These are phyloP conservation scores for Drosophila niveifrons DNA, from an alignment of 2,888 invertebrate species.

Conservation along the genomic window DNA sequence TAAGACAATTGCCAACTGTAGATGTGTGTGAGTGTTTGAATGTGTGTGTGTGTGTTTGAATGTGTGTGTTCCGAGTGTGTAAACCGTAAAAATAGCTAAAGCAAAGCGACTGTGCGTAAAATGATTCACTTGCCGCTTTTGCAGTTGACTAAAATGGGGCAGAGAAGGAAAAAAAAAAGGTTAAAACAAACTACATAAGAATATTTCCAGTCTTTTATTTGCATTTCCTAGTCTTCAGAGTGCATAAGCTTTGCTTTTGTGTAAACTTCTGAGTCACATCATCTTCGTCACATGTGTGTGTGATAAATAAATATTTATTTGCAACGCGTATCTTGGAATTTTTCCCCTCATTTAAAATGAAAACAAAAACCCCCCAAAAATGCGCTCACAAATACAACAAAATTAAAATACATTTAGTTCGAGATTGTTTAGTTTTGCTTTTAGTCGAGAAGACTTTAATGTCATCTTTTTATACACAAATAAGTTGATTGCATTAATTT, in stretches of 20 bases:
- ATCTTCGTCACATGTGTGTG: neutral
- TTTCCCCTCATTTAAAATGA: neutral
- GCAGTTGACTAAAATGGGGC: neutral
- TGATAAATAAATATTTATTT: neutral
- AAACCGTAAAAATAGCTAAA: slow-evolving; percentile 15
- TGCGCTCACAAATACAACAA: too few species aligned
- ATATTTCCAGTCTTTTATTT: neutral
- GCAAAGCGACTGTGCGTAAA: slow-evolving; percentile 4
- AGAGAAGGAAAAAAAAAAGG: neutral
- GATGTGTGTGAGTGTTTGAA: neutral
- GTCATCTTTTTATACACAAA: too few species aligned
- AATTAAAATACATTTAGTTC: too few species aligned
- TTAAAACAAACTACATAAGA: too few species aligned
- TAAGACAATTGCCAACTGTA: slow-evolving; percentile 29
- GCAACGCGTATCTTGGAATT: neutral
- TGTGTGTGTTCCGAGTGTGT: neutral
- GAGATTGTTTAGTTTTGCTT: too few species aligned
- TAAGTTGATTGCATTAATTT: too few species aligned
- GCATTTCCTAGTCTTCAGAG: neutral
- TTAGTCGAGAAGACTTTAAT: too few species aligned
- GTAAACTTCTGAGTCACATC: neutral
- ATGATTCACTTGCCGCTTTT: slow-evolving; percentile 27
- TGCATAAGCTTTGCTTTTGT: neutral
- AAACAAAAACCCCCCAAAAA: neutral
- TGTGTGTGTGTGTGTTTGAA: neutral